phyloP scores from a whole-genome alignment of 2,888 invertebrate species.

The Ganaspis brasiliensis region DNA sequence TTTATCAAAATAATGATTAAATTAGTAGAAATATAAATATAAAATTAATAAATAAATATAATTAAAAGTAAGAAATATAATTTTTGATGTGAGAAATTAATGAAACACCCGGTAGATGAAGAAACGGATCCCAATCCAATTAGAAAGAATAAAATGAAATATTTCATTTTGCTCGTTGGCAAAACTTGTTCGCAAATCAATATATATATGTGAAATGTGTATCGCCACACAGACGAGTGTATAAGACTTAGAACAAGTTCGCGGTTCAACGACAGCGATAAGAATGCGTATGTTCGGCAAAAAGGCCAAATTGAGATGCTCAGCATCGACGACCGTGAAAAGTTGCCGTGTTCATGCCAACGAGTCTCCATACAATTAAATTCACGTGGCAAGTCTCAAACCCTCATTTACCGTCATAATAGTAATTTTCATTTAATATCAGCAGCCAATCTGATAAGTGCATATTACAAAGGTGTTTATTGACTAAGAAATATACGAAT shows the following conservation, averaged over 20 bases:
- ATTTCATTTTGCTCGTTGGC: slow-evolving; percentile 24
- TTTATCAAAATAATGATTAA: too few relatives aligned
- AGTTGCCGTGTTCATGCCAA: slow-evolving; percentile 20
- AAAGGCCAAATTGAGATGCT: slow-evolving; percentile 36
- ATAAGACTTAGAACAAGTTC: slow-evolving; percentile 31
- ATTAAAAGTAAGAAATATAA: too few relatives aligned
- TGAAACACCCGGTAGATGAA: slow-evolving; percentile 3
- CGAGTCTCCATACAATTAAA: slow-evolving; percentile 22
- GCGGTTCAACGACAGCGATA: slow-evolving; percentile 37
- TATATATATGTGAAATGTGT: neutral
- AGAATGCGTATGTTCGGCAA: slow-evolving; percentile 27
- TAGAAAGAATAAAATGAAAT: slow-evolving; percentile 35
- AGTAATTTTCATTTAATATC: slow-evolving; percentile 8
- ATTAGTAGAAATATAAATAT: too few relatives aligned
- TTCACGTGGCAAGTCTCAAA: neutral
- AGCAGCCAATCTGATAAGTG: neutral
- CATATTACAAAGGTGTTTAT: neutral
- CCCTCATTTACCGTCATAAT: slow-evolving; percentile 2
- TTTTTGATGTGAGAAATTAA: neutral
- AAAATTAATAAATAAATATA: too few relatives aligned
- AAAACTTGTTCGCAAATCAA: slow-evolving; percentile 34
- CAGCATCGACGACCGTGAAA: slow-evolving; percentile 33
- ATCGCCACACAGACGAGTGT: neutral
- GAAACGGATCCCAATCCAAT: slow-evolving; percentile 32
- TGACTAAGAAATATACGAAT: neutral